Evolutionary conservation across 2,113 vertebrate species (phyloP), one percentile per base, ranked within the genome.

Genomic region (Nycticorax nycticorax): DNA sequence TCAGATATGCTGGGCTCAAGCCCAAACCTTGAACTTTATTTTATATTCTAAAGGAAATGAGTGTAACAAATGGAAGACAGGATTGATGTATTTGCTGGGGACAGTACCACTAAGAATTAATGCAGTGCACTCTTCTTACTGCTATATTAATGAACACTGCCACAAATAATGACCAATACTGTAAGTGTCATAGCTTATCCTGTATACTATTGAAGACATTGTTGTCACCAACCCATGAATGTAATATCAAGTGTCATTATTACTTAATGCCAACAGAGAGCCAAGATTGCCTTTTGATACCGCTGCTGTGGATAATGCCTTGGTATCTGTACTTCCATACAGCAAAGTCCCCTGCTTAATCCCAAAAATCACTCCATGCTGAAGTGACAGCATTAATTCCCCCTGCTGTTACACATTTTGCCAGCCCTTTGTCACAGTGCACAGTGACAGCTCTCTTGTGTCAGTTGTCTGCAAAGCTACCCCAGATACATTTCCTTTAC

Each of bases 351-450:
- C 11, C 55, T 63, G n/a, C 79, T 68, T 67, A 81, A 67, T 93
- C 80, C 76, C 79, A 12, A 63, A 73, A 91, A 55, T 60, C 59
- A 59, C 72, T 92, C 48, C 24, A 10, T 73, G 33, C 48, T 85
- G 82, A 90, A 93, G 53, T 77, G 92, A 75, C 86, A 89, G 56
- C 47, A 75, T 93, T 93, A 81, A 63, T 95, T 95, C 39, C 27
- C 64, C 10, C 30, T 43, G 14, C 69, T 89, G 43, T 74, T 78
- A 69, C 9, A n/a, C 12, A 10, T 71, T 78, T 87, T 96, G 77
- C 84, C 48, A 63, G n/a, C 47, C 72, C 74, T 79, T 82, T 92
- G 48, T 94, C 77, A 67, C 62, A 71, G 50, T 62, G 47, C 59
- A 62, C 35, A 63, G 55, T 77, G 63, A 85, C 86, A 87, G 68